Percentiles rank a stretch among this genome's conserved stretches.
Evolutionary conservation across 2,797 vertebrate species (phyloP).

Genomic region (Rhinoraja longicauda): DNA sequence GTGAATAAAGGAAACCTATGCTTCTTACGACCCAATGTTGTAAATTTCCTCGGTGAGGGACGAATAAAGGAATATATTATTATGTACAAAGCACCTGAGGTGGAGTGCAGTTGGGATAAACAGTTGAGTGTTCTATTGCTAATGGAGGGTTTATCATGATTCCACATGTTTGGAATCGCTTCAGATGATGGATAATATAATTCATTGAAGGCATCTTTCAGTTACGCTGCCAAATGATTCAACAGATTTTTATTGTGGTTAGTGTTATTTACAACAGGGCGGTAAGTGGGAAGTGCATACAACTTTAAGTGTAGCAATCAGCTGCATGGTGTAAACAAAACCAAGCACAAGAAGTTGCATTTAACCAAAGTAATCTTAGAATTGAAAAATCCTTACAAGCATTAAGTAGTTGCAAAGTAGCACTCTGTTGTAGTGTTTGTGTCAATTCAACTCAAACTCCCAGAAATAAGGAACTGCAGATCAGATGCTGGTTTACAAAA

Average conservation of each 20-base stretch:
- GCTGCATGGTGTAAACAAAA: background rate
- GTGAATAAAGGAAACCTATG: background rate
- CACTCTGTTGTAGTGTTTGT: background rate
- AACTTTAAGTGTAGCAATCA: background rate
- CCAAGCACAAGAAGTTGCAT: background rate
- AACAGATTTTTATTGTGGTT: background rate
- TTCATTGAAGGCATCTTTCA: background rate
- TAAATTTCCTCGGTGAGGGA: too few relatives aligned
- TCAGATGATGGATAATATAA: background rate
- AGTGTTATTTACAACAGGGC: background rate
- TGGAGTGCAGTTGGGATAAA: background rate
- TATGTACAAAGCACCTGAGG: background rate
- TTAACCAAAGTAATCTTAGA: background rate
- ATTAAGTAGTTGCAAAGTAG: background rate
- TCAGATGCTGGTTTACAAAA: background rate
- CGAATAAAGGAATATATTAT: too few relatives aligned
- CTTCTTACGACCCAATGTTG: background rate
- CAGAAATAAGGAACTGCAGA: background rate
- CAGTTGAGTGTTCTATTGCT: background rate
- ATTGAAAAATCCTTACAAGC: background rate
- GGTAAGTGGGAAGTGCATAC: background rate
- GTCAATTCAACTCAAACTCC: background rate
- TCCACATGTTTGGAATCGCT: background rate
- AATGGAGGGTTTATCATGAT: background rate
- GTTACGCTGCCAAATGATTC: background rate